A percentile compares a stretch with the other conserved stretches of the same genome.
phyloP scores from a whole-genome alignment of 2,113 vertebrate species.

The Illadopsis cleaveri region DNA sequence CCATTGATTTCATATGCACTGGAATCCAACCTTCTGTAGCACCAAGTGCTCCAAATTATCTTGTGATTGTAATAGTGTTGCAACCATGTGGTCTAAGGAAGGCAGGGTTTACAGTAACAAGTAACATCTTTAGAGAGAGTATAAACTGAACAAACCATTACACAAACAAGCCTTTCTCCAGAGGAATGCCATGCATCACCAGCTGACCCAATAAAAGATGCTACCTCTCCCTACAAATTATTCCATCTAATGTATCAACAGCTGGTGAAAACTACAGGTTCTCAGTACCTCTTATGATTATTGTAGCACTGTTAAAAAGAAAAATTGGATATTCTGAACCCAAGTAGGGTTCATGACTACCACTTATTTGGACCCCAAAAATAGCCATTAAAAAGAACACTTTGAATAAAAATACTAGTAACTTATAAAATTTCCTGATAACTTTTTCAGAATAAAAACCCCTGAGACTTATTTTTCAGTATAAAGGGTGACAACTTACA shows the following conservation, averaged over 20 bases:
- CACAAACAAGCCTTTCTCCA: background rate
- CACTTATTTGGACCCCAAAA: background rate
- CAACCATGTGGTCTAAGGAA: background rate
- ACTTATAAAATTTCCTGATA: background rate
- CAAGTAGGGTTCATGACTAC: background rate
- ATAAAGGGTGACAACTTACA: background rate
- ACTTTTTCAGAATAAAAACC: background rate
- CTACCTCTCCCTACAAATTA: background rate
- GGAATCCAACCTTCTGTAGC: background rate
- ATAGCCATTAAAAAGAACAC: background rate
- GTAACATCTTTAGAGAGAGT: background rate
- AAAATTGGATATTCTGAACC: background rate
- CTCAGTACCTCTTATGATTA: background rate
- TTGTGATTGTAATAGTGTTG: background rate
- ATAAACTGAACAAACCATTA: background rate
- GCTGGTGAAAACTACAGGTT: background rate
- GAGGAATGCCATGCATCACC: background rate
- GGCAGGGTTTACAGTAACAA: background rate
- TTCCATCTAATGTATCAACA: background rate
- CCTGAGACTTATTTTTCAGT: background rate
- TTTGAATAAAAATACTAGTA: background rate
- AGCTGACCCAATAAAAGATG: background rate
- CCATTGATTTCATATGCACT: background rate
- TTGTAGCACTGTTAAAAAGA: background rate
- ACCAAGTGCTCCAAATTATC: background rate